Conservation (phyloP, 2,888 invertebrate species). For the Synanthedon vespiformis region DNA sequence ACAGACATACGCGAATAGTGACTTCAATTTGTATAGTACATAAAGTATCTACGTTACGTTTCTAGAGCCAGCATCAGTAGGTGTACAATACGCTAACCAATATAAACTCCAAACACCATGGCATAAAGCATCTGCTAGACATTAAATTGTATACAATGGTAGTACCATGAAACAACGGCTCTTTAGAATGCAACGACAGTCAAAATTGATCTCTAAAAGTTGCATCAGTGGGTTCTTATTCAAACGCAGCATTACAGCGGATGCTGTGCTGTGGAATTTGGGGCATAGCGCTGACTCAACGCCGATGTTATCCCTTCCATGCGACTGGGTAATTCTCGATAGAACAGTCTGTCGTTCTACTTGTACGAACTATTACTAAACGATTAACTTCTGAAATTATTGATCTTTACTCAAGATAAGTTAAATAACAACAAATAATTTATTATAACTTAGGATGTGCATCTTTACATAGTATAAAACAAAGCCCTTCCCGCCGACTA, state of each 20-base stretch:
- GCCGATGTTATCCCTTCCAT: conserved; percentile 49
- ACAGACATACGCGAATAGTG: too few relatives aligned
- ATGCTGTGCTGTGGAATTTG: conserved; percentile 64
- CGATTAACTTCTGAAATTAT: conserved; percentile 5
- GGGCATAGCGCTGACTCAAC: conserved; percentile 65
- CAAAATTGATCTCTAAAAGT: conserved; percentile 16
- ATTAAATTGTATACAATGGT: conserved; percentile 22
- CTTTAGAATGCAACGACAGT: conserved; percentile 23
- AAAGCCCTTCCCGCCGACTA: too few relatives aligned
- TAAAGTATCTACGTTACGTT: too few relatives aligned
- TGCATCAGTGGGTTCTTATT: conserved; percentile 25
- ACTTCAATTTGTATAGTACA: too few relatives aligned
- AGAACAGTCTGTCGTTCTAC: conserved; percentile 9
- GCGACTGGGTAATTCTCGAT: conserved; percentile 35
- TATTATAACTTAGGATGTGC: too few relatives aligned
- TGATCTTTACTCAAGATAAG: too few relatives aligned
- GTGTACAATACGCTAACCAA: conserved; percentile 2
- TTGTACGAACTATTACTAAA: too few relatives aligned
- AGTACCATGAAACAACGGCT: conserved; percentile 44
- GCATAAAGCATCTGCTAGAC: conserved; percentile 46
- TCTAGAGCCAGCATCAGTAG: too few relatives aligned
- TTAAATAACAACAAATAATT: too few relatives aligned
- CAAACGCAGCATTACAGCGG: conserved; percentile 23
- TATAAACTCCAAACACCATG: conserved; percentile 20
- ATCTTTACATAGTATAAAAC: too few relatives aligned